Percentiles rank a stretch among this genome's conserved stretches.
These are phyloP conservation scores for Erebia aethiops DNA, from an alignment of 2,888 invertebrate species.

Conservation along the genomic window DNA sequence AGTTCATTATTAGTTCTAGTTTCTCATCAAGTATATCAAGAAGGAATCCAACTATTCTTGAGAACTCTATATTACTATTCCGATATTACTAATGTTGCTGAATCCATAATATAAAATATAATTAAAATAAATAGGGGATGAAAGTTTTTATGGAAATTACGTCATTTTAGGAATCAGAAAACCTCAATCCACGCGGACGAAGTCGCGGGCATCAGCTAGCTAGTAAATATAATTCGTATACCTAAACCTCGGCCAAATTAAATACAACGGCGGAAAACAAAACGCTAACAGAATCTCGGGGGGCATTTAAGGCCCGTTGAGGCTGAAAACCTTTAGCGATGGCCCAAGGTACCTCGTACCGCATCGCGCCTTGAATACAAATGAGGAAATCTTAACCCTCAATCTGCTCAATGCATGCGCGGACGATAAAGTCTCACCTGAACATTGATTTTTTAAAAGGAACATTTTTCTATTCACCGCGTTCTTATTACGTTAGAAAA, in stretches of 20 bases:
- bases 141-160: no score
- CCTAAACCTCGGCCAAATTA: conserved; percentile 38
- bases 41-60: conserved; percentile 14
- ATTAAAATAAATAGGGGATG: no score
- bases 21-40: conserved; percentile 19
- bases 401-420: conserved; percentile 65
- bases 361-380: conserved; percentile 64
- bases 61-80: background rate
- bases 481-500: conserved; percentile 37
- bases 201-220: no score
- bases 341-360: conserved; percentile 49
- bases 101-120: conserved; percentile 2
- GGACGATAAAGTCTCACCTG: conserved; percentile 60
- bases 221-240: background rate
- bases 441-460: conserved; percentile 64
- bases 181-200: no score
- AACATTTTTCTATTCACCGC: conserved; percentile 44
- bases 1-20: conserved; percentile 14
- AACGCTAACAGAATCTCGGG: conserved; percentile 64
- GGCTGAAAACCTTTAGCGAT: conserved; percentile 55
- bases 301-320: conserved; percentile 63
- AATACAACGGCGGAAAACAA: conserved; percentile 42
- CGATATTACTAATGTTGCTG: background rate
- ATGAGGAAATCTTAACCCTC: conserved; percentile 72
- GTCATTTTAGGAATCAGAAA: no score